Conservation (phyloP, 2,113 vertebrate genomes). For the Opisthocomus hoazin region DNA sequence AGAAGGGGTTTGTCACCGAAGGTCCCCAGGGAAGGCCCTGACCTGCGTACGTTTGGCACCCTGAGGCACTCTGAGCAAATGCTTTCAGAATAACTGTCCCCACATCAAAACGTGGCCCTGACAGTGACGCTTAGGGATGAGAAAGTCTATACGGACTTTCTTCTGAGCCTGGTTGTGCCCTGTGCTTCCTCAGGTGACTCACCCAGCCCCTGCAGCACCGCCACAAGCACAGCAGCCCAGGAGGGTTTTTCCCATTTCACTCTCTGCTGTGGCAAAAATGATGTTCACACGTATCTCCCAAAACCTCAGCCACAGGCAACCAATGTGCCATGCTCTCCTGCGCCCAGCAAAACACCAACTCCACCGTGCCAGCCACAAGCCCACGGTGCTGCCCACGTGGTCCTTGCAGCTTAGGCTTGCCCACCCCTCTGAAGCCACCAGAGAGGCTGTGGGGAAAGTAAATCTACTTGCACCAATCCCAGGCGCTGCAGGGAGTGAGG, state of each 20-base stretch:
- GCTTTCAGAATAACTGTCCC: not conserved
- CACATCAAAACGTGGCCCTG: fast-evolving
- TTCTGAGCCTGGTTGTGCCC: not conserved
- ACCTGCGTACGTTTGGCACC: not conserved
- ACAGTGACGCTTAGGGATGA: not conserved
- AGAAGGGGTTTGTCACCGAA: not conserved
- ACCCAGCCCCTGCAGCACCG: not conserved
- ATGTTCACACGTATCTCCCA: not conserved
- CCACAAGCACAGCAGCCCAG: not conserved
- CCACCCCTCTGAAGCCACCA: not conserved
- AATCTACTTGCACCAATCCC: not conserved
- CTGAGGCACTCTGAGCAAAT: not conserved
- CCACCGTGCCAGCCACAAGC: too few species aligned
- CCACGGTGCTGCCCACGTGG: not conserved
- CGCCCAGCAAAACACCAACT: too few species aligned
- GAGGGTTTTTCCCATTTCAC: not conserved
- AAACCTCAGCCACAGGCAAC: not conserved
- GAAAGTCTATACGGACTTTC: fast-evolving
- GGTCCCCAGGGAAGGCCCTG: not conserved
- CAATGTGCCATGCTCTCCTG: fast-evolving
- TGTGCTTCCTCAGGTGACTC: not conserved
- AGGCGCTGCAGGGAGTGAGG: not conserved
- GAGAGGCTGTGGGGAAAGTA: not conserved
- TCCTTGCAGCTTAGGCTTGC: not conserved
- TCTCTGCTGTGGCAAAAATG: not conserved